Percentiles rank a stretch among this genome's conserved stretches.
These are phyloP conservation scores for Phyllotreta striolata DNA, from an alignment of 2,888 invertebrate genomes.

Conservation along the genomic window DNA sequence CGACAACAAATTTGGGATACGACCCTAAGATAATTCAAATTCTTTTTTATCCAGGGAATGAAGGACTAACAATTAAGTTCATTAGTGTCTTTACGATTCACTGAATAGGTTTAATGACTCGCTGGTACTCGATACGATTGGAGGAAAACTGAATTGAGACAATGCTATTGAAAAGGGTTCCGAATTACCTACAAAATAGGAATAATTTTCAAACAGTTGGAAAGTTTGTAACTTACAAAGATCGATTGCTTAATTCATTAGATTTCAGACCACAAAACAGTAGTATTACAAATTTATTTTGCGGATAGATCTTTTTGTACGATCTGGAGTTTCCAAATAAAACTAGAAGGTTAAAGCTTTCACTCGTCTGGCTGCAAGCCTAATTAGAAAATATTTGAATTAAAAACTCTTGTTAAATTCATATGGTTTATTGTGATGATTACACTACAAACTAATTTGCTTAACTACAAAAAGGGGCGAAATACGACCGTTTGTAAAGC, in stretches of 20 bases:
- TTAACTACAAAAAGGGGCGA: no score
- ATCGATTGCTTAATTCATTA: conserved; percentile 19
- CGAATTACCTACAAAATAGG: conserved; percentile 33
- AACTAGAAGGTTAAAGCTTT: no score
- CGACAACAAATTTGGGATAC: no score
- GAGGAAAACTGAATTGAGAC: conserved; percentile 37
- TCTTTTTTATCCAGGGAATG: no score
- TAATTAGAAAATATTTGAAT: no score
- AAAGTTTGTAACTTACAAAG: conserved; percentile 19
- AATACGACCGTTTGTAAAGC: no score
- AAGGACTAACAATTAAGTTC: conserved; percentile 22
- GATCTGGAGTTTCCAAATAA: no score
- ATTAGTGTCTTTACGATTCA: conserved; percentile 34
- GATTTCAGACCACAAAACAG: neutral
- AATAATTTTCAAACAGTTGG: conserved; percentile 23
- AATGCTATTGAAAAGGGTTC: conserved; percentile 33
- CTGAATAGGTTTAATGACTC: conserved; percentile 36
- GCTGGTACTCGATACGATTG: conserved; percentile 23
- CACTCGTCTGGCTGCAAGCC: no score
- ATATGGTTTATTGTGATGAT: no score
- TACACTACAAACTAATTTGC: no score
- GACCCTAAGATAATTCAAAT: no score
- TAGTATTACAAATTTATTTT: conserved; percentile 3
- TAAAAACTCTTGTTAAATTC: no score
- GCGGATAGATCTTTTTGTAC: neutral